Percentiles rank a stretch among this genome's conserved stretches.
Conservation (phyloP, 2,888 invertebrate genomes). For the Limnephilus auricula region DNA sequence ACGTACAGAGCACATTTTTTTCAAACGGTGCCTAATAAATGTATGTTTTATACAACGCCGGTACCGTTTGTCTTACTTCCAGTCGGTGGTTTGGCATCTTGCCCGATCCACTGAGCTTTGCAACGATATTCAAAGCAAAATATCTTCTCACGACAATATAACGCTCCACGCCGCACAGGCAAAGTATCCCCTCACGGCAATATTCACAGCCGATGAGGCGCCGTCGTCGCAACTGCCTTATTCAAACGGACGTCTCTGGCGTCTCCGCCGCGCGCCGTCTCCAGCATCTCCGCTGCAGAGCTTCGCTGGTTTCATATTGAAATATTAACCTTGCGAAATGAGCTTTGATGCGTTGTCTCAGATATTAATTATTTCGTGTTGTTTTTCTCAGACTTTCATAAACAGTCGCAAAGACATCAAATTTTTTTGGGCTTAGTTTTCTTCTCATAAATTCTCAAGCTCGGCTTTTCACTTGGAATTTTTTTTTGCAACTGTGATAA, state of each 20-base stretch:
- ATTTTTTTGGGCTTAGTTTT: neutral
- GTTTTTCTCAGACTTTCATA: neutral
- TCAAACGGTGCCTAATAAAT: constrained; percentile 62
- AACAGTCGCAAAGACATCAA: neutral
- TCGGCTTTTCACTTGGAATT: neutral
- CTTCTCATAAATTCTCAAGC: neutral
- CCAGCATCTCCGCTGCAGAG: constrained; percentile 5
- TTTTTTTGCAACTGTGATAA: neutral
- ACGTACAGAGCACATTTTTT: constrained; percentile 56
- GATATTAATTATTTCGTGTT: constrained; percentile 3
- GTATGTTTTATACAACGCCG: constrained; percentile 60
- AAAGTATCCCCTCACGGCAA: neutral
- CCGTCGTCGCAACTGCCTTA: constrained; percentile 13
- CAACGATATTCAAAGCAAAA: constrained; percentile 42
- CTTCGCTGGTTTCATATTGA: constrained; percentile 22
- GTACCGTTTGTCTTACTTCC: constrained; percentile 64
- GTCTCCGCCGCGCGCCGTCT: neutral
- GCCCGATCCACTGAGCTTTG: constrained; percentile 52
- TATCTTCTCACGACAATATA: constrained; percentile 28
- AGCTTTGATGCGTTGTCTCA: constrained; percentile 14
- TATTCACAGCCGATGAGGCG: constrained; percentile 26
- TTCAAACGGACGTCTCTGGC: constrained; percentile 24
- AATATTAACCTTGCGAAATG: constrained; percentile 21
- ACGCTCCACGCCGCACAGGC: neutral
- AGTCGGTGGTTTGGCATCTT: constrained; percentile 59